These are phyloP conservation scores for Macrosoma leucophasiata DNA, from an alignment of 2,888 invertebrate genomes.

Conservation along the genomic window DNA sequence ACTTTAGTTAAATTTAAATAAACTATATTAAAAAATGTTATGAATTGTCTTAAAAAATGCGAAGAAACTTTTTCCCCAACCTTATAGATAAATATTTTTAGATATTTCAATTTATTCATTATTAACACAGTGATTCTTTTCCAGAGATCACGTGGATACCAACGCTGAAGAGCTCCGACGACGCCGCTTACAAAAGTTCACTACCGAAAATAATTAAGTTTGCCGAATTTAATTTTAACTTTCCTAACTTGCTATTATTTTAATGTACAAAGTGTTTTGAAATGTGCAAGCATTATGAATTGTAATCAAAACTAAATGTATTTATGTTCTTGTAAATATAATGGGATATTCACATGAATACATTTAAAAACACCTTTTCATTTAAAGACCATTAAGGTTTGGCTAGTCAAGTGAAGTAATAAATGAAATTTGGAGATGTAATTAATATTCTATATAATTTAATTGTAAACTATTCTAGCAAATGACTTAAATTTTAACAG, in stretches of 20 bases:
- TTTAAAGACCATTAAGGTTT: conserved; percentile 21
- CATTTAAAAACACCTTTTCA: conserved; percentile 47
- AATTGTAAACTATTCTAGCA: conserved; percentile 29
- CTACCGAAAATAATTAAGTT: conserved; percentile 60
- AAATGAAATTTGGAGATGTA: conserved; percentile 9
- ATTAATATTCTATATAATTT: conserved; percentile 14
- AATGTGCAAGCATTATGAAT: conserved; percentile 69
- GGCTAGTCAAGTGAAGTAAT: conserved; percentile 23
- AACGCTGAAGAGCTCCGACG: conserved; percentile 82
- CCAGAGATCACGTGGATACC: conserved; percentile 61
- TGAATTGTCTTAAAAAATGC: not conserved
- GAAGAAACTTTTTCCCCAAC: not conserved
- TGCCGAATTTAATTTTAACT: conserved; percentile 44
- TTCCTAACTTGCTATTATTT: conserved; percentile 54
- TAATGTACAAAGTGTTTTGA: conserved; percentile 71
- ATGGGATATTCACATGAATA: conserved; percentile 70
- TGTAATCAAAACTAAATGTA: conserved; percentile 62
- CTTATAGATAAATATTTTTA: not conserved
- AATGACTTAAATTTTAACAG: conserved; percentile 53
- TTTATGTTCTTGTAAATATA: conserved; percentile 75
- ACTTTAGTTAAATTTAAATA: conserved; percentile 41
- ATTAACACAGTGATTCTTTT: conserved; percentile 21
- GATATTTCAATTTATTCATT: not conserved
- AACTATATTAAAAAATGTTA: too few relatives aligned
- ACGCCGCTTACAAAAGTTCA: conserved; percentile 85